Percentiles rank a stretch among this genome's conserved stretches.
phyloP scores from a whole-genome alignment of 2,113 vertebrate species.

The Pangasianodon gigas region DNA sequence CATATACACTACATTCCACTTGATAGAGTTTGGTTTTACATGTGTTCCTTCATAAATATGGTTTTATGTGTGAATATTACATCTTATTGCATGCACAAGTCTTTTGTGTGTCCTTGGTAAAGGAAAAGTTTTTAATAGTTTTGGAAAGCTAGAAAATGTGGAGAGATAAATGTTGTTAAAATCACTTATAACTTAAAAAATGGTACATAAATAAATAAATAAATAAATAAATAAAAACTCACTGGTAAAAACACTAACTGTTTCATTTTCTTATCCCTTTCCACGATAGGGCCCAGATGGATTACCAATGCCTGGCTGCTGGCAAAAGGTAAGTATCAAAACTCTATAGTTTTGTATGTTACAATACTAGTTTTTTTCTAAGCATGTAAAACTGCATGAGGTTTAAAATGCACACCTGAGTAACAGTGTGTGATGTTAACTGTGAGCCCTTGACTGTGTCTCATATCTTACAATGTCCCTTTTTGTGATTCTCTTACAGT shows the following conservation, averaged over 20 bases:
- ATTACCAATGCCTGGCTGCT: conserved; percentile 98
- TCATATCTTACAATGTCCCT: conserved; percentile 49
- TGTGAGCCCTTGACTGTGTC: conserved; percentile 25
- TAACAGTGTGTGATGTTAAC: conserved; percentile 35
- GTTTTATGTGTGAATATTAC: background rate
- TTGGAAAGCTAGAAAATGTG: background rate
- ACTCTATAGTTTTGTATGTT: background rate
- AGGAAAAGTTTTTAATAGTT: background rate
- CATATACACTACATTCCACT: background rate
- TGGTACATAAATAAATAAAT: no score
- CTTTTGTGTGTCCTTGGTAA: background rate
- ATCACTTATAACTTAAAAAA: background rate
- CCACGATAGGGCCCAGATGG: conserved; percentile 90
- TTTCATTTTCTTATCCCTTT: conserved; percentile 9
- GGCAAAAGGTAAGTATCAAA: conserved; percentile 90
- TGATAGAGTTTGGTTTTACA: background rate
- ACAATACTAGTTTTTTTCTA: background rate
- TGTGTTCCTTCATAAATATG: background rate
- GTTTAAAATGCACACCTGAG: conserved; percentile 4
- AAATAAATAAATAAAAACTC: conserved; percentile 7
- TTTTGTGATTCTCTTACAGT: conserved; percentile 83
- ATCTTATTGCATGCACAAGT: conserved; percentile 26
- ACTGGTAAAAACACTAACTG: background rate
- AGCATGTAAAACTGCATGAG: conserved; percentile 34
- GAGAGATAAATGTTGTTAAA: background rate